A percentile compares a stretch with the other conserved stretches of the same genome.
Conservation (phyloP, 2,797 vertebrate genomes). For the Gallinago nigripennis region DNA sequence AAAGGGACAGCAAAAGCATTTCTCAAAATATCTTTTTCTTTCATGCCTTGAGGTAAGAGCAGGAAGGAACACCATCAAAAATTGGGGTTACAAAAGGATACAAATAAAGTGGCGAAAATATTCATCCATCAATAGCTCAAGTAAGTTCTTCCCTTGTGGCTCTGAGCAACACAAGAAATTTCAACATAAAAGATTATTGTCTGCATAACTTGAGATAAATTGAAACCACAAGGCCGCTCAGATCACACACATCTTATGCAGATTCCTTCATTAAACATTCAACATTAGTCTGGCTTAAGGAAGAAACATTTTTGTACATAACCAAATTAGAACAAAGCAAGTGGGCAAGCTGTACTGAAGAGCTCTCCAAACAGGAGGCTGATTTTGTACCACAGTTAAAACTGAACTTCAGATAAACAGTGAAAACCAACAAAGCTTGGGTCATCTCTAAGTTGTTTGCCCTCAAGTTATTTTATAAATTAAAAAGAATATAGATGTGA, state of each 20-base stretch:
- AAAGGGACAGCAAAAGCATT: slow-evolving; percentile 45
- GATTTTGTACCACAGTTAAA: not conserved
- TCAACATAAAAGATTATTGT: not conserved
- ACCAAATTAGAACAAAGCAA: slow-evolving; percentile 40
- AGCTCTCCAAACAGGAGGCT: not conserved
- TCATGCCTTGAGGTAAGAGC: slow-evolving; percentile 50
- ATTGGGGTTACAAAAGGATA: slow-evolving; percentile 34
- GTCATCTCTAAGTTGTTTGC: not conserved
- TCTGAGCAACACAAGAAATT: not conserved
- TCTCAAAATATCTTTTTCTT: slow-evolving; percentile 65
- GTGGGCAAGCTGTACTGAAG: slow-evolving; percentile 5
- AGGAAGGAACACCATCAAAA: slow-evolving; percentile 55
- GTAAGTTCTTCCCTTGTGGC: not conserved
- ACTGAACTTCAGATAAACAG: not conserved
- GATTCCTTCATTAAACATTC: slow-evolving; percentile 49
- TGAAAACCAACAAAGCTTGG: not conserved
- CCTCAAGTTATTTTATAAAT: not conserved
- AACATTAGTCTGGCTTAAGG: slow-evolving; percentile 13
- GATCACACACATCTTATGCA: not conserved
- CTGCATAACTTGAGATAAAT: not conserved
- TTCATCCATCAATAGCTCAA: not conserved
- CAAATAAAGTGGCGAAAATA: slow-evolving; percentile 42
- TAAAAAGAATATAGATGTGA: not conserved
- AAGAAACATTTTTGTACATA: slow-evolving; percentile 24
- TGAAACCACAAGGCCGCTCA: not conserved